Percentiles rank a stretch among this genome's conserved stretches.
Conservation (phyloP, 2,888 invertebrate genomes). For the Yponomeuta cagnagella region DNA sequence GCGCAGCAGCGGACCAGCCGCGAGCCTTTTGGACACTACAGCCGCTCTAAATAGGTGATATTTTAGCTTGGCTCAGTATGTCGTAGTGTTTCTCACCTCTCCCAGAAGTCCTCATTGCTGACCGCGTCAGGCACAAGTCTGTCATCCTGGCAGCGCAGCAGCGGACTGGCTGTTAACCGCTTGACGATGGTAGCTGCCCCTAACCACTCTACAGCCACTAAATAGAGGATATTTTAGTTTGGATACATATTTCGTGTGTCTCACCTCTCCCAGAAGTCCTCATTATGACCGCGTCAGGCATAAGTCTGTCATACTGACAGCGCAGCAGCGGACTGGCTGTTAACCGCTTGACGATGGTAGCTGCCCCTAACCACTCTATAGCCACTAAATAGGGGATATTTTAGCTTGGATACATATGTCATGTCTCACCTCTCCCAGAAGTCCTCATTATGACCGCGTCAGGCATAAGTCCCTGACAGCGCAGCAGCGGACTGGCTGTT, state of each 20-base stretch:
- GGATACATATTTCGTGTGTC: slow-evolving; percentile 14
- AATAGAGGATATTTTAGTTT: too few species aligned
- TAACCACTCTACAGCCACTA: too few species aligned
- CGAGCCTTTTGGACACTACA: neutral
- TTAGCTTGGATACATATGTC: neutral
- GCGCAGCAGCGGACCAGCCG: slow-evolving; percentile 64
- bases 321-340: slow-evolving; percentile 65
- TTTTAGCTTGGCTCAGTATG: neutral
- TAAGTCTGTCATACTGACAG: slow-evolving; percentile 79
- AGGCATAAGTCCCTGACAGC: slow-evolving; percentile 80
- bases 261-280: slow-evolving; percentile 87
- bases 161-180: slow-evolving; percentile 49
- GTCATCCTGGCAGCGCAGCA: slow-evolving; percentile 77
- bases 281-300: slow-evolving; percentile 82
- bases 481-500: slow-evolving; percentile 61
- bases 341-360: slow-evolving; percentile 41
- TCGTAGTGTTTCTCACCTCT: slow-evolving; percentile 63
- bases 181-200: slow-evolving; percentile 32
- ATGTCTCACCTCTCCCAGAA: slow-evolving; percentile 84
- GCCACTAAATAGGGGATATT: too few species aligned
- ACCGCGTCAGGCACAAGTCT: slow-evolving; percentile 83
- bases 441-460: slow-evolving; percentile 80
- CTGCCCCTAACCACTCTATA: neutral
- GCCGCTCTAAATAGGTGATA: too few species aligned
- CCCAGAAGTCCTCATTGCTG: slow-evolving; percentile 86